Evolutionary conservation across 2,113 vertebrate species (phyloP).

Genomic region (Dermatemys mawii): DNA sequence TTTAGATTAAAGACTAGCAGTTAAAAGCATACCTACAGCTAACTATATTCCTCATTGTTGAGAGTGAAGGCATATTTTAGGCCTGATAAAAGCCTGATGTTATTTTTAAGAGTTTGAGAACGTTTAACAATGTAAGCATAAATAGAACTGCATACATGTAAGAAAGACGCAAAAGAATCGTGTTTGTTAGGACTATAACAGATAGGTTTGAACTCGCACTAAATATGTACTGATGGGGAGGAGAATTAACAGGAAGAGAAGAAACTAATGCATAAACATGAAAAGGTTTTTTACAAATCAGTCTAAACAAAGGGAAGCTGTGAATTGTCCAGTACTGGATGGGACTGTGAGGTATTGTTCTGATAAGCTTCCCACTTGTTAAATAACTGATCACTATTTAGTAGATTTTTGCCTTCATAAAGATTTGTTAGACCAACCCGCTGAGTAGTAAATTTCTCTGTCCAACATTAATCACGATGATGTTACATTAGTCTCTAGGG

Average conservation of each 20-base stretch:
- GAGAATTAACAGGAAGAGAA: not conserved
- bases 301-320: not conserved
- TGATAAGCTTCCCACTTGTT: not conserved
- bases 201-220: not conserved
- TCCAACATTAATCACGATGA: not conserved
- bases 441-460: too few species aligned
- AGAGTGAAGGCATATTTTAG: not conserved
- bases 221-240: not conserved
- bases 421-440: not conserved
- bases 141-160: not conserved
- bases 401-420: not conserved
- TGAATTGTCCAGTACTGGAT: not conserved
- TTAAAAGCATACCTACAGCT: slow-evolving; percentile 39
- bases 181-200: not conserved
- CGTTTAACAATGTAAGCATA: not conserved
- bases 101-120: not conserved
- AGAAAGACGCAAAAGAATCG: not conserved
- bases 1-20: not conserved
- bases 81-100: not conserved
- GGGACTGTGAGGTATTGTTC: not conserved
- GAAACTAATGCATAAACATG: not conserved
- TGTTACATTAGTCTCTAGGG: not conserved
- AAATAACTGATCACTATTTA: not conserved
- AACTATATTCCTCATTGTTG: not conserved
- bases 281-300: not conserved